Evolutionary conservation across 1,140 invertebrate genomes (phyloP), one percentile per base, ranked within the genome.

Genomic region (Lepidurus packardi): DNA sequence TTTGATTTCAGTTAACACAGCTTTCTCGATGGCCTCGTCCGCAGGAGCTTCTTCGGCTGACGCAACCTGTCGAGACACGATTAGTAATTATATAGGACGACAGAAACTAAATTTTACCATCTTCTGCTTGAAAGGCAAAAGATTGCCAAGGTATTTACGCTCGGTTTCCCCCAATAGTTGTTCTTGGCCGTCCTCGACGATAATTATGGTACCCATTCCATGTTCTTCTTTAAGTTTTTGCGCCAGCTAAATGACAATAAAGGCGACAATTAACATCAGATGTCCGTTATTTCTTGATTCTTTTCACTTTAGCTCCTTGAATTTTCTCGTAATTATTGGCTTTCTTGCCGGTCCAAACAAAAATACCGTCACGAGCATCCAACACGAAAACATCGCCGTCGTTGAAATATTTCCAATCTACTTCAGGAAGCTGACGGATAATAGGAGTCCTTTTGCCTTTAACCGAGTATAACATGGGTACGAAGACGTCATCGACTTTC

Each of bases 171-270:
- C 86, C 73, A 95, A 84, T 0, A 90, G 90, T 80, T 91, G 90
- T 83, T 96, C 94, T 81, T 94, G 91, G 13, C 94, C 94, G 85
- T 96, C 94, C 80, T 95, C 93, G 0, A 95, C 89, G 47, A 95
- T 89, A 9, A 92, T 88, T 42, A 95, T 88, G 3, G 89, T 85
- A 1, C 82, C 75, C 79, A 85, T 80, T 86, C 85, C 84, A 85
- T 10, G 81, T 82, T 84, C 82, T 16, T 73, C 76, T 80, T 85
- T 85, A 47, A 87, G 78, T 73, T 84, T 82, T 77, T 85, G 83
- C 0, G 85, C 84, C 41, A 86, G 82, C 83, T 85, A 81, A 11
- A 45, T n/a, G 41, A 53, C 42, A 43, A 79, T 42, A 77, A 73
- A 13, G 25, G 53, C 25, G 24, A 21, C n/a, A 16, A 5, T 76